Base-by-base conservation (phyloP, 2,113 vertebrate species). In the Serilophus lunatus region DNA sequence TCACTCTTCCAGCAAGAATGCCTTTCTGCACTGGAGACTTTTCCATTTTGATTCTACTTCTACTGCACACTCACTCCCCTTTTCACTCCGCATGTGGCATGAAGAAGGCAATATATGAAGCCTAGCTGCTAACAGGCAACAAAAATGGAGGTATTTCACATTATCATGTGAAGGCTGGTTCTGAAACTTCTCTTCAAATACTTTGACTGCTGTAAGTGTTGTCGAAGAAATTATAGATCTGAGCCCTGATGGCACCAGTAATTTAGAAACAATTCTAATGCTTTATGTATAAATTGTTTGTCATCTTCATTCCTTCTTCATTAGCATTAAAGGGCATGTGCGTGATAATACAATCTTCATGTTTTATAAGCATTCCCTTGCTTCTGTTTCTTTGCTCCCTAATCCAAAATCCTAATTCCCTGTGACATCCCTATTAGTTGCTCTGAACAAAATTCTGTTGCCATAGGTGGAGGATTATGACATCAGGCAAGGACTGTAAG, bases 401-500 rank as follows among this genome's bases (percentile, higher is more conserved):
- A 94, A 82, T 82, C 91, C 83, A 68, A 95, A 96, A 88, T 88
- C 59, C 53, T 97, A 95, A 95, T 95, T 78, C 83, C 56, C 91
- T 93, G 60, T 95, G 93, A 93, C 83, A 86, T 83, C 71, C 65
- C 61, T 83, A 25, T 92, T 93, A 94, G 83, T 83, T 95, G 61
- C 36, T 91, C 71, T 93, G 81, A 90, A 90, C 56, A 86, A 92
- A 76, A 82, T 87, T 95, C 82, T 86, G 47, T 86, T 93, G 66
- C 82, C 49, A n/a, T 65, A 90, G 82, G 66, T 69, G 42, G 66
- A 60, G 92, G 92, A 89, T 97, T 96, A 91, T 87, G 88, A 83
- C 57, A 69, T 71, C 66, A 93, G 68, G 69, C 53, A 77, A 56
- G 24, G 68, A 65, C 38, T 57, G 47, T 44, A 72, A 92, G 36